Evolutionary conservation across 35 echinoderm and acorn worm genomes (phyloP).

Genomic region (Eucidaris tribuloides): DNA sequence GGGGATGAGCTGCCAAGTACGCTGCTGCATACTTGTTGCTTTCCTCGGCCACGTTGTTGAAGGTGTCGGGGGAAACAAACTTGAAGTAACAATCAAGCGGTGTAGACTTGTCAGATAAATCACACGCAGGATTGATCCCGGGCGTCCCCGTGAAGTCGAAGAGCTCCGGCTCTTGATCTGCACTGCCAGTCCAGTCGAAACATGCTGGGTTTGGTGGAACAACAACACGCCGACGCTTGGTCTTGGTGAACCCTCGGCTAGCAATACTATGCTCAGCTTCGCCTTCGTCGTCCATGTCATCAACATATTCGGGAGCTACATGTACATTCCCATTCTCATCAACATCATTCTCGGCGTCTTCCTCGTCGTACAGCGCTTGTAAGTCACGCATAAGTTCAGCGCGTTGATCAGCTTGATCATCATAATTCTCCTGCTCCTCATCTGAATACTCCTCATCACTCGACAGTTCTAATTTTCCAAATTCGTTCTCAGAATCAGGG

Average conservation of each 20-base stretch:
- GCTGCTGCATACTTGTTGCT: constrained; percentile 18
- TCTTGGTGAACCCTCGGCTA: no score
- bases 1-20: neutral
- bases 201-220: neutral
- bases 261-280: no score
- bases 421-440: no score
- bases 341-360: no score
- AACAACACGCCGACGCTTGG: no score
- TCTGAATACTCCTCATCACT: neutral
- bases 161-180: neutral
- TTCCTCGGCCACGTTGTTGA: neutral
- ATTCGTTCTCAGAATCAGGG: neutral
- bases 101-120: neutral
- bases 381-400: no score
- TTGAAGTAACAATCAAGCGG: neutral
- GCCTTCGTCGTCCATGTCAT: no score
- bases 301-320: neutral
- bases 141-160: neutral
- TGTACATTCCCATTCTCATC: neutral
- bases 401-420: no score
- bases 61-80: neutral
- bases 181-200: neutral
- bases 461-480: neutral
- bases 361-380: no score
- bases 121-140: neutral